These are phyloP conservation scores for Pecten maximus DNA, from an alignment of 2,888 invertebrate species.

Conservation along the genomic window DNA sequence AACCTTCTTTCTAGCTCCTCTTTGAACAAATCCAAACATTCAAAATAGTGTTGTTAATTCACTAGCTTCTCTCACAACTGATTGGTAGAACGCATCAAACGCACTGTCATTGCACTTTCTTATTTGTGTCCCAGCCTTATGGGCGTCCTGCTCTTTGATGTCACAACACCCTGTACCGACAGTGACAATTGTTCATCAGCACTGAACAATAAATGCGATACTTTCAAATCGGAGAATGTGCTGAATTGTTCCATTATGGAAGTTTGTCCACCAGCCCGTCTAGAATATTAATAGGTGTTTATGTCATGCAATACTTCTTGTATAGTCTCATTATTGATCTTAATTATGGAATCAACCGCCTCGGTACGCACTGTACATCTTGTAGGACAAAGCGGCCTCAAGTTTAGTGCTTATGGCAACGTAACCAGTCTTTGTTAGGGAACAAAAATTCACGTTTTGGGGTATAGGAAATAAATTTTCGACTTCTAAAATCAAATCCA, in stretches of 20 bases:
- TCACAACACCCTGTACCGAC: conserved; percentile 51
- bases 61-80: conserved; percentile 30
- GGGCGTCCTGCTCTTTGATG: conserved; percentile 46
- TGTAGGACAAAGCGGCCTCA: conserved; percentile 55
- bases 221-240: conserved; percentile 52
- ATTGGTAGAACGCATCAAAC: conserved; percentile 43
- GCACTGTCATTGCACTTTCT: conserved; percentile 46
- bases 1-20: conserved; percentile 43
- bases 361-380: conserved; percentile 55
- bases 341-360: conserved; percentile 42
- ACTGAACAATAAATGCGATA: conserved; percentile 54
- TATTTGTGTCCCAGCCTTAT: conserved; percentile 22
- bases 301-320: conserved; percentile 52
- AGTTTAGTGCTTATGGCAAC: conserved; percentile 8
- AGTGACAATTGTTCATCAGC: conserved; percentile 53
- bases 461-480: conserved; percentile 51
- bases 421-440: conserved; percentile 44
- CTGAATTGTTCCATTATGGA: conserved; percentile 52
- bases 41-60: conserved; percentile 46
- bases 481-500: conserved; percentile 53
- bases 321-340: conserved; percentile 52
- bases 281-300: conserved; percentile 50
- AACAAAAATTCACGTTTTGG: conserved; percentile 54
- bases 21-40: conserved; percentile 46
- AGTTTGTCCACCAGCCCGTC: conserved; percentile 52